Evolutionary conservation across 1,140 invertebrate genomes (phyloP), one percentile per base, ranked within the genome.

Genomic region (Trialeurodes vaporariorum): DNA sequence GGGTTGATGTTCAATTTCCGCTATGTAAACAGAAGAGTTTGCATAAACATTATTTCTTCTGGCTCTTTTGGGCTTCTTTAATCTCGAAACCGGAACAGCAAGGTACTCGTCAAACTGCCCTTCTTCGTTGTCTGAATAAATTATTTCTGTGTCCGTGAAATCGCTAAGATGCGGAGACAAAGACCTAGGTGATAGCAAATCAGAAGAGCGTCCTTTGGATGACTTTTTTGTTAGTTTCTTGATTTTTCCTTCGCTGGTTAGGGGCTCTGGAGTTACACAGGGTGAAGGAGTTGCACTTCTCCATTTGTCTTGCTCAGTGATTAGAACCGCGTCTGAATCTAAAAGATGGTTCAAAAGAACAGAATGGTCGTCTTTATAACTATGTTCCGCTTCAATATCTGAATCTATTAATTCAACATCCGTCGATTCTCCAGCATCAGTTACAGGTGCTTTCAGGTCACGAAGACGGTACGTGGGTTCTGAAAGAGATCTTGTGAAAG

Each of bases 71-170:
- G 17, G 0, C 17, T 49, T 49, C 17, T 49, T 49, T 17, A 49
- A 17, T 49, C 34, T 17, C 5, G 17, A 59, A 64, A 61, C 61
- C 34, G 60, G 65, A 22, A 67, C 71, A 70, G 60, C 66, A 67
- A 24, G 67, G 59, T 64, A 65, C 21, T 64, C 60, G 13, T 60
- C 34, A 59, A 27, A 25, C 9, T 64, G 26, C 17, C 76, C 77
- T 23, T 79, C 74, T 26, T 78, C 75, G 49, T 72, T 70, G 26
- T 72, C 73, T 25, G 72, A 73, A 49, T 69, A 27, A 12, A 77
- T 49, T 24, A 75, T 69, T 74, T 78, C 76, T 13, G 71, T 69
- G 63, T 77, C 75, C n/a, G 75, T 77, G 13, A 73, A 34, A 59
- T 75, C 73, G 66, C 69, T 68, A 17, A 70, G 24, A 13, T 70